A percentile compares a stretch with the other conserved stretches of the same genome.
Evolutionary conservation across 2,797 vertebrate species (phyloP).

Genomic region (Pseudomugil gertrudae): DNA sequence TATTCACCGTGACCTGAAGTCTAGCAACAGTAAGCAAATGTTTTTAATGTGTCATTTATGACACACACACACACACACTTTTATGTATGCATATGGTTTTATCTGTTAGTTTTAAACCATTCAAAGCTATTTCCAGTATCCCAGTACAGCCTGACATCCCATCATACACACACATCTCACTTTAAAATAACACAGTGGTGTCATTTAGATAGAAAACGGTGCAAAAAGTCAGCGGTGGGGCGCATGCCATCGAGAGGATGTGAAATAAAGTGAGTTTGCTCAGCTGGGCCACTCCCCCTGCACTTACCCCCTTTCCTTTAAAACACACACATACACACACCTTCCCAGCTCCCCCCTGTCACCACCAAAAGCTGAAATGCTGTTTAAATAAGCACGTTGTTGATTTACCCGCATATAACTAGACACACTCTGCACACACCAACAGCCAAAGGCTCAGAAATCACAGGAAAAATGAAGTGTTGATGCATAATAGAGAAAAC

Average conservation of each 20-base stretch:
- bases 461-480: constrained; percentile 2
- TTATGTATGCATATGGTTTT: background rate
- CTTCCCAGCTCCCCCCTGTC: constrained; percentile 54
- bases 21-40: constrained; percentile 92
- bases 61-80: no score
- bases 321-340: constrained; percentile 56
- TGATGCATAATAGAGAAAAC: background rate
- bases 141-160: background rate
- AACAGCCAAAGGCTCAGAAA: constrained; percentile 51
- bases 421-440: constrained; percentile 44
- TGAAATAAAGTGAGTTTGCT: constrained; percentile 82
- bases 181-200: background rate
- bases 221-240: constrained; percentile 48
- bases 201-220: constrained; percentile 17
- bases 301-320: constrained; percentile 32
- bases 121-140: background rate
- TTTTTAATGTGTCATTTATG: constrained; percentile 11
- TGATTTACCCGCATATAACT: constrained; percentile 66
- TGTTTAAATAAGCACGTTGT: constrained; percentile 73
- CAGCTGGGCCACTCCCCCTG: constrained; percentile 74
- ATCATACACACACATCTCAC: constrained; percentile 7
- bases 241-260: constrained; percentile 71
- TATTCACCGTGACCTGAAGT: constrained; percentile 95
- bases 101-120: background rate
- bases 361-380: constrained; percentile 51